A percentile compares a stretch with the other conserved stretches of the same genome.
These are phyloP conservation scores for Rhabdomys dilectus DNA, from an alignment of 2,113 vertebrate genomes.

Conservation along the genomic window DNA sequence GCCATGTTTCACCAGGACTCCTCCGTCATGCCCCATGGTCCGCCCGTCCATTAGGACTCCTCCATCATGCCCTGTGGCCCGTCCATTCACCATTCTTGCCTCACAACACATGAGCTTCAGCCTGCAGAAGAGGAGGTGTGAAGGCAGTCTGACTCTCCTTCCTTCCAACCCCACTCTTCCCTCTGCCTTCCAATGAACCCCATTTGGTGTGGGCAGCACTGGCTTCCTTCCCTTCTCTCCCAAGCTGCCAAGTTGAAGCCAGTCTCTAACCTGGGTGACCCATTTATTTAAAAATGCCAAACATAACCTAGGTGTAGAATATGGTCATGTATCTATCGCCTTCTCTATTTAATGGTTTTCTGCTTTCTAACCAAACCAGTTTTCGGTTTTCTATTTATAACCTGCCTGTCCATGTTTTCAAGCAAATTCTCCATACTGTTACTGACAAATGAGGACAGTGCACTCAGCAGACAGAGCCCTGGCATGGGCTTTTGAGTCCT, in stretches of 20 bases:
- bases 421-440: slow-evolving; percentile 55
- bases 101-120: neutral
- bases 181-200: slow-evolving; percentile 44
- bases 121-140: neutral
- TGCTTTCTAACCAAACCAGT: slow-evolving; percentile 61
- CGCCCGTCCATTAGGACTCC: neutral
- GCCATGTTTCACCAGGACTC: neutral
- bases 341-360: slow-evolving; percentile 67
- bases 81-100: neutral
- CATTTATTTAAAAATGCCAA: slow-evolving; percentile 78
- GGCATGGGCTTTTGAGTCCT: slow-evolving; percentile 75
- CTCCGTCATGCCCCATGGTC: neutral
- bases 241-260: slow-evolving; percentile 60
- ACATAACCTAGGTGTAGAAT: slow-evolving; percentile 66
- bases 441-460: slow-evolving; percentile 53
- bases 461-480: slow-evolving; percentile 61
- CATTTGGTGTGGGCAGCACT: neutral
- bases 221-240: slow-evolving; percentile 1
- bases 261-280: slow-evolving; percentile 55
- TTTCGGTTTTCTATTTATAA: slow-evolving; percentile 79
- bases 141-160: slow-evolving; percentile 37
- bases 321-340: slow-evolving; percentile 53
- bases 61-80: neutral
- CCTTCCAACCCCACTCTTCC: neutral
- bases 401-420: slow-evolving; percentile 64